Conservation (phyloP, 2,888 invertebrate species). For the Morpho achilles region DNA sequence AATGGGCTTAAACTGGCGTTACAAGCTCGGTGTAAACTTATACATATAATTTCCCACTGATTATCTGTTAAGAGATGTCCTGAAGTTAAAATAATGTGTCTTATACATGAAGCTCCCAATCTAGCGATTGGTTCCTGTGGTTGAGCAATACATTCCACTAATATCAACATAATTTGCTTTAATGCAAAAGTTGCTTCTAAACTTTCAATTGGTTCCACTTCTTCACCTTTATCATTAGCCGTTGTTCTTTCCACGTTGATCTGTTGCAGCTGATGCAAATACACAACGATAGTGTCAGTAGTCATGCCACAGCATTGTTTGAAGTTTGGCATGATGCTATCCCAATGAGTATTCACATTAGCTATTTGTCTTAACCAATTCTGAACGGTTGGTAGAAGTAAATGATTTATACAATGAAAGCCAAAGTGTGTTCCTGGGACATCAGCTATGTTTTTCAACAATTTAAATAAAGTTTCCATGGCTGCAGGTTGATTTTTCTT, state of each 20-base stretch:
- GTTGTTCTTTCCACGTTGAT: slow-evolving; percentile 64
- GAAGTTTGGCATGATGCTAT: slow-evolving; percentile 91
- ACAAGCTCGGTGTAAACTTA: slow-evolving; percentile 90
- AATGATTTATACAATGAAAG: slow-evolving; percentile 94
- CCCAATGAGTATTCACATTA: slow-evolving; percentile 85
- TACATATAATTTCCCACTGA: slow-evolving; percentile 93
- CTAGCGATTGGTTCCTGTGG: slow-evolving; percentile 94
- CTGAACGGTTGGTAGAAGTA: slow-evolving; percentile 94
- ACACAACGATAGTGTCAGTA: slow-evolving; percentile 93
- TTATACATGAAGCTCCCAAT: slow-evolving; percentile 94
- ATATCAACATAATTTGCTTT: slow-evolving; percentile 89
- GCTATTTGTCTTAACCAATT: slow-evolving; percentile 91
- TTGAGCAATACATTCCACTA: slow-evolving; percentile 94
- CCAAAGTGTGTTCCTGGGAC: slow-evolving; percentile 94
- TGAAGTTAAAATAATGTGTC: slow-evolving; percentile 90
- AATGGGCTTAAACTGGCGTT: slow-evolving; percentile 92
- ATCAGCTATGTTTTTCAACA: slow-evolving; percentile 86
- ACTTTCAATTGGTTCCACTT: slow-evolving; percentile 76
- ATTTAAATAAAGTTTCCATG: slow-evolving; percentile 91
- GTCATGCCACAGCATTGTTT: slow-evolving; percentile 97
- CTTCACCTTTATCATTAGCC: slow-evolving; percentile 59
- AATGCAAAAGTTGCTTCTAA: slow-evolving; percentile 85
- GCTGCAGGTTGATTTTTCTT: slow-evolving; percentile 93
- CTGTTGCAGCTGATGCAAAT: slow-evolving; percentile 87
- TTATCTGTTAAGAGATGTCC: slow-evolving; percentile 88